Evolutionary conservation across 2,113 vertebrate genomes (phyloP), one percentile per base, ranked within the genome.

Genomic region (Myotis davidii): DNA sequence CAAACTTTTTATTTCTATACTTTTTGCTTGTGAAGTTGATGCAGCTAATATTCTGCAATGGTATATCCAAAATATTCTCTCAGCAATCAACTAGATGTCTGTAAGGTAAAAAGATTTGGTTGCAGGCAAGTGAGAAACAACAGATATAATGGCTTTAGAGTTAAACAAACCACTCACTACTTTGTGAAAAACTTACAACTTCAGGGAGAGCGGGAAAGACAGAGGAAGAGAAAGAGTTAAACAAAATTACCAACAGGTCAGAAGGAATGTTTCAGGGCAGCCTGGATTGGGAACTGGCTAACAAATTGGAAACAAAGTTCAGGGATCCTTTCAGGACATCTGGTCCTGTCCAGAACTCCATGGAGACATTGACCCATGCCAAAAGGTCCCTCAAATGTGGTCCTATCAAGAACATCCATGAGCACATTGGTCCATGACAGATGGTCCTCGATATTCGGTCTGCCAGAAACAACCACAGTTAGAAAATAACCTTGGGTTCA

Each of bases 41-140:
- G 16, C 23, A 67, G 72, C 5, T 48, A 67, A 9, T 69, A 87
- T 72, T 11, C n/a, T 84, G 3, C 32, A 64, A 56, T 10, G 16
- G 13, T 72, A 18, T 70, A 74, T 73, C 56, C 67, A 87, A 94
- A 96, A 87, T 78, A 88, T 87, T 50, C 12, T 77, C 50, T 93
- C 56, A 95, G 32, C 29, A 95, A 56, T 74, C 86, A 93, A 52
- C 39, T 70, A 70, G 45, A 89, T 34, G 88, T 86, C 64, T 69
- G 16, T 87, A 64, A 94, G 9, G 18, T 7, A 20, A 76, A 39
- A 11, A 70, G 45, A 93, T 70, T 65, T 50, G 5, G 13, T 39
- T 61, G 12, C 0, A 34, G n/a, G 29, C 27, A 88, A 76, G 25
- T 48, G 6, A 88, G 79, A 76, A 96, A 67, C 12, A 82, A 83